phyloP scores from a whole-genome alignment of 2,797 vertebrate genomes.

The Paedocypris micromegethes region DNA sequence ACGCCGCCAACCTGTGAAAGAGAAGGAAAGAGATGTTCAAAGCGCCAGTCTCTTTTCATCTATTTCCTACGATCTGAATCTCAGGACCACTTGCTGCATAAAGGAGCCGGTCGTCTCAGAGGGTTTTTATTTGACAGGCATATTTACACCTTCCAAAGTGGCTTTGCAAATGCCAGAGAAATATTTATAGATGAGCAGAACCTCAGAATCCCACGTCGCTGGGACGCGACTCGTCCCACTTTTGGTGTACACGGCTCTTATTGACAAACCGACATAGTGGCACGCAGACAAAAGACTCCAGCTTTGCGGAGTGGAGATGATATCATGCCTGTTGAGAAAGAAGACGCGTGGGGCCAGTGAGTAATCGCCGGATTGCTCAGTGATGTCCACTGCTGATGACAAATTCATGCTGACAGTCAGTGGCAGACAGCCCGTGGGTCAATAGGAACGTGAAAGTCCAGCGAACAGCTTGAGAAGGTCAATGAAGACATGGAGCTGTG shows the following conservation, averaged over 20 bases:
- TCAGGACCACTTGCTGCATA: conserved; percentile 8
- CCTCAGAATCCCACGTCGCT: neutral
- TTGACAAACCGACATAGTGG: conserved; percentile 1
- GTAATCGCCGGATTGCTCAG: conserved; percentile 61
- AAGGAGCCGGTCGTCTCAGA: conserved; percentile 18
- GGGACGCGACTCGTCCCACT: neutral
- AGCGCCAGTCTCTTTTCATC: conserved; percentile 24
- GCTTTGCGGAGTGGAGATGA: conserved; percentile 45
- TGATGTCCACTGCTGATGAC: conserved; percentile 61
- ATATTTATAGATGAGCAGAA: conserved; percentile 8
- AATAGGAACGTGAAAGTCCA: conserved; percentile 58
- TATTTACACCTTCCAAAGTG: conserved; percentile 1
- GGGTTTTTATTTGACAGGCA: conserved; percentile 21
- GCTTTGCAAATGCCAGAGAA: conserved; percentile 10
- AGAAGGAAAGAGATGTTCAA: conserved; percentile 30
- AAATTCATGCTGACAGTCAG: conserved; percentile 62
- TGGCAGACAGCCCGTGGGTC: conserved; percentile 56
- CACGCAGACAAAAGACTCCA: conserved; percentile 3
- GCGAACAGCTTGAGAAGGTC: conserved; percentile 62
- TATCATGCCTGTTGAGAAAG: conserved; percentile 56
- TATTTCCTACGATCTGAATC: conserved; percentile 11
- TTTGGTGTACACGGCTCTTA: conserved; percentile 1
- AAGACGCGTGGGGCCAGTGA: conserved; percentile 46
- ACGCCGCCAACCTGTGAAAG: conserved; percentile 57
- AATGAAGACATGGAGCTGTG: conserved; percentile 45